Conservation (phyloP, 2,888 invertebrate species). For the Lomographa bimaculata region DNA sequence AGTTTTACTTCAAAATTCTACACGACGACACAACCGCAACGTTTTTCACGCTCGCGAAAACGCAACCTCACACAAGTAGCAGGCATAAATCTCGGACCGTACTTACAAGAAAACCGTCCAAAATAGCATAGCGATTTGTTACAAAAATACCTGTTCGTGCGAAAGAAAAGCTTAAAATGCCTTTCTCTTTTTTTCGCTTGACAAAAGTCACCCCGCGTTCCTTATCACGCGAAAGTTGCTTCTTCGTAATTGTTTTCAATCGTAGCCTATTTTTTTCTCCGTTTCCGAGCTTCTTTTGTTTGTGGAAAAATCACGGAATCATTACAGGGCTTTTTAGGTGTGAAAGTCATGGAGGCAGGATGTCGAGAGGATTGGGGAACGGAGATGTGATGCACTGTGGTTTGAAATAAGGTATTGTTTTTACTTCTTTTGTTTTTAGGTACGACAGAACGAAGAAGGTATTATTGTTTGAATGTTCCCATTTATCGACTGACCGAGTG, state of each 20-base stretch:
- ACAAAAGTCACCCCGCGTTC: constrained; percentile 54
- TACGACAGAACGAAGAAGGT: too few relatives aligned
- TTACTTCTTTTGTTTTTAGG: too few relatives aligned
- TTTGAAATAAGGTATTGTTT: too few relatives aligned
- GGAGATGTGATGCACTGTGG: too few relatives aligned
- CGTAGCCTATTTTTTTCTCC: constrained; percentile 49
- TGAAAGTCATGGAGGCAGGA: constrained; percentile 4
- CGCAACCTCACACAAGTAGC: too few relatives aligned
- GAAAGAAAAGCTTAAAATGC: constrained; percentile 45
- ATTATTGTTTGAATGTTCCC: background rate
- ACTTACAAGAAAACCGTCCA: constrained; percentile 10
- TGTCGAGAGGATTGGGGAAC: too few relatives aligned
- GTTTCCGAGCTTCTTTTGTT: constrained; percentile 42
- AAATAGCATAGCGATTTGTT: constrained; percentile 21
- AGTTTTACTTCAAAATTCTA: too few relatives aligned
- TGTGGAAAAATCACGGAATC: constrained; percentile 37
- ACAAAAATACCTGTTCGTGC: constrained; percentile 33
- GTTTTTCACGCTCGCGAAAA: too few relatives aligned
- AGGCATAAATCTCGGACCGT: constrained; percentile 4
- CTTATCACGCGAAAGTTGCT: constrained; percentile 64
- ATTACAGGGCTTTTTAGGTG: constrained; percentile 25
- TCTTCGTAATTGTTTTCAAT: constrained; percentile 69
- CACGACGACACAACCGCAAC: too few relatives aligned
- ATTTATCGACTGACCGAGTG: too few relatives aligned
- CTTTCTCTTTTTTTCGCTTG: constrained; percentile 41